Base-by-base conservation (phyloP, 2,113 vertebrate species). In the Chaetorhynchus papuensis region DNA sequence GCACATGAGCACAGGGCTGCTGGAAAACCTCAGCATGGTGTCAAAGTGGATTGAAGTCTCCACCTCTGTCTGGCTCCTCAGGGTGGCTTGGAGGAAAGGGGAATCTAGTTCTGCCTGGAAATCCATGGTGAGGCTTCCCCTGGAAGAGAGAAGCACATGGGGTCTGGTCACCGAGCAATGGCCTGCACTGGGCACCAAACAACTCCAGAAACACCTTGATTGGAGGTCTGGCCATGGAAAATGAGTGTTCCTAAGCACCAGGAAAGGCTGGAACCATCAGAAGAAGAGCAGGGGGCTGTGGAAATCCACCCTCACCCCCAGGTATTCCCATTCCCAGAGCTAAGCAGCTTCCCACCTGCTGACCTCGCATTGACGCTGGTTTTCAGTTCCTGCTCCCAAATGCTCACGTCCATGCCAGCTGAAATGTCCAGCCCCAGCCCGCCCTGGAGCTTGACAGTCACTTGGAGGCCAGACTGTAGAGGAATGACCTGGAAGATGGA, bases 311-410 rank as follows among this genome's bases (percentile, higher is more conserved):
- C 30, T 11, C 5, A 2, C 10, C 15, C 26, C 13, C 0, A 0
- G 1, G 9, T 12, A 39, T 7, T 16, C 35, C 2, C 60, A 6
- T 17, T 11, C 64, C 53, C 42, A 59, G 39, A 72, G 35, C 35
- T 56, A 57, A 49, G 53, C 49, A 16, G 26, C 50, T 49, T 37
- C 30, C 56, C 10, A 24, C 41, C 12, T 0, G 0, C 96, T 87
- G 89, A 98, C 98, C 96, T 97, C 0, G 95, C 27, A 15, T 10
- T 92, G 80, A 97, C 53, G 44, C 74, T 76, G 33, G 82, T 97
- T 93, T 94, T 95, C 64, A 97, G 81, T 3, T 98, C 86, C 61
- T 98, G 98, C 14, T 97, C 96, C 97, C 98, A 98, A 54, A 98
- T 33, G 85, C 65, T 97, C 91, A 97, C 4, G 0, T 97, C 95